phyloP scores from a whole-genome alignment of 2,113 vertebrate species.

The Ameiurus melas region DNA sequence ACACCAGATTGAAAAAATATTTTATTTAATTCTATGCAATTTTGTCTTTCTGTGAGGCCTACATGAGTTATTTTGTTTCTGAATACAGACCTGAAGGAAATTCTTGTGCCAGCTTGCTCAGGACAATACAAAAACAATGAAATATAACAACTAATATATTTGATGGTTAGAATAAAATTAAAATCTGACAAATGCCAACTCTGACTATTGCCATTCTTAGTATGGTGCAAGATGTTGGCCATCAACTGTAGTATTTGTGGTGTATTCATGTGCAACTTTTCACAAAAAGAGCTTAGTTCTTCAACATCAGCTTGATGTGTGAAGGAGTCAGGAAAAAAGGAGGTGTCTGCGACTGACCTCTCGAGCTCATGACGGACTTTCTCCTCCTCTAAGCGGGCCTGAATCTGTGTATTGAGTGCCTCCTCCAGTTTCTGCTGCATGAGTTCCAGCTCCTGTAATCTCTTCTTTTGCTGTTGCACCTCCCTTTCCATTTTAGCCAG shows the following conservation, averaged over 20 bases:
- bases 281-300: neutral
- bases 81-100: neutral
- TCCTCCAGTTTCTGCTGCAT: conserved; percentile 71
- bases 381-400: conserved; percentile 74
- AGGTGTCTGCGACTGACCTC: conserved; percentile 55
- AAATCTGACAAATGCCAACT: neutral
- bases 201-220: neutral
- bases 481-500: conserved; percentile 71
- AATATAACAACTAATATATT: neutral
- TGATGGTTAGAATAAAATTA: neutral
- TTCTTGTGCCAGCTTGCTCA: neutral
- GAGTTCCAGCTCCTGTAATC: conserved; percentile 73
- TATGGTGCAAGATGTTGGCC: neutral
- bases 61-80: neutral
- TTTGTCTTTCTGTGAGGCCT: neutral
- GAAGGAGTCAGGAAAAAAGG: neutral
- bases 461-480: conserved; percentile 68
- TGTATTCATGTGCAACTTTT: neutral
- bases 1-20: neutral
- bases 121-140: neutral
- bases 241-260: neutral
- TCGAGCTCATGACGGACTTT: conserved; percentile 67
- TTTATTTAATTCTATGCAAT: neutral
- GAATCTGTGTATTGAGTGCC: conserved; percentile 72
- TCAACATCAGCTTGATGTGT: neutral